phyloP scores from a whole-genome alignment of 2,888 invertebrate species.

The Antheraea assamensis region DNA sequence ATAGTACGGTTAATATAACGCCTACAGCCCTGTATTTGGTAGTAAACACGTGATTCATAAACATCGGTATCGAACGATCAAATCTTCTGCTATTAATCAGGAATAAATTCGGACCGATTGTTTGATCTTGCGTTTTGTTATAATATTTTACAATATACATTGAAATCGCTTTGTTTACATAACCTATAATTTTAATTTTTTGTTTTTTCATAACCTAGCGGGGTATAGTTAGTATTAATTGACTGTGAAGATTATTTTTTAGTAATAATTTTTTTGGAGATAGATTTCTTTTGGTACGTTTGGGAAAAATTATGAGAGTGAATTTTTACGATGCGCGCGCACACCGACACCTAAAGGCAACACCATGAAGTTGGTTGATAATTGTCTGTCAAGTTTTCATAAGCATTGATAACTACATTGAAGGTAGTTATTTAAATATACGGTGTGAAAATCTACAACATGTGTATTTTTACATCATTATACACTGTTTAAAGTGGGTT shows the following conservation, averaged over 20 bases:
- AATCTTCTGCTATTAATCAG: constrained; percentile 8
- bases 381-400: no score
- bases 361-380: no score
- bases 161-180: constrained; percentile 10
- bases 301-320: no score
- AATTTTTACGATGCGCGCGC: no score
- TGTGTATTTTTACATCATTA: no score
- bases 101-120: constrained; percentile 7
- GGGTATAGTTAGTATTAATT: background rate
- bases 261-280: no score
- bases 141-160: constrained; percentile 6
- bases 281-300: no score
- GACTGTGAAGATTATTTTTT: background rate
- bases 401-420: no score
- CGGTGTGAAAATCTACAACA: no score
- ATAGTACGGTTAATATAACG: constrained; percentile 3
- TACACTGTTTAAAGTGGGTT: no score
- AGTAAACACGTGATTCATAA: background rate
- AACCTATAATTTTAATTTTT: constrained; percentile 7
- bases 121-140: constrained; percentile 10
- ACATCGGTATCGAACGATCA: constrained; percentile 3
- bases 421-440: no score
- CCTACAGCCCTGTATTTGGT: background rate
- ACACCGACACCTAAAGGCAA: no score
- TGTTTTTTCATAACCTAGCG: background rate